These are phyloP conservation scores for Tetraneura akinire DNA, from an alignment of 1,140 invertebrate species.

Conservation along the genomic window DNA sequence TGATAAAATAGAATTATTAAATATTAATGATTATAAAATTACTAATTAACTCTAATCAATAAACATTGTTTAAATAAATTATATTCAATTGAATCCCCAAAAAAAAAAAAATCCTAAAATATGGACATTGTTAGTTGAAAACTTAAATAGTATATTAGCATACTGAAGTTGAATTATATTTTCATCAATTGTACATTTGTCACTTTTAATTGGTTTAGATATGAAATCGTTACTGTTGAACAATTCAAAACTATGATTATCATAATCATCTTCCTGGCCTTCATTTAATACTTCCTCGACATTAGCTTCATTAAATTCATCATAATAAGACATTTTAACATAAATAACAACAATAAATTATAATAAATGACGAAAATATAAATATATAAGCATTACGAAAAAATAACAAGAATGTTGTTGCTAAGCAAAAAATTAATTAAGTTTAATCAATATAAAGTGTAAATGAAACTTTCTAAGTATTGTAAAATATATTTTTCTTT, in stretches of 20 bases:
- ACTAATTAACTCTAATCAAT: too few relatives aligned
- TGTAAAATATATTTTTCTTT: too few relatives aligned
- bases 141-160: too few relatives aligned
- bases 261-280: neutral
- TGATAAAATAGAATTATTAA: too few relatives aligned
- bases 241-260: neutral
- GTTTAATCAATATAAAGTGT: conserved; percentile 26
- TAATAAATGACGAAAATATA: too few relatives aligned
- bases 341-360: neutral
- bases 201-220: conserved; percentile 47
- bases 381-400: too few relatives aligned
- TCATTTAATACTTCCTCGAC: neutral
- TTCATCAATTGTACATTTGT: conserved; percentile 25
- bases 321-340: neutral
- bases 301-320: neutral
- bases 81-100: neutral
- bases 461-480: too few relatives aligned
- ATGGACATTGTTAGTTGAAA: too few relatives aligned
- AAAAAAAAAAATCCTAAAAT: too few relatives aligned
- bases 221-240: conserved; percentile 47
- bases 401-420: conserved; percentile 1
- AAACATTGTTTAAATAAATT: too few relatives aligned
- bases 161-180: conserved; percentile 54
- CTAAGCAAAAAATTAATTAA: neutral
- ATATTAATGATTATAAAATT: too few relatives aligned